A percentile compares a stretch with the other conserved stretches of the same genome.
phyloP scores from a whole-genome alignment of 2,113 vertebrate species.

The Hemichromis elongatus region DNA sequence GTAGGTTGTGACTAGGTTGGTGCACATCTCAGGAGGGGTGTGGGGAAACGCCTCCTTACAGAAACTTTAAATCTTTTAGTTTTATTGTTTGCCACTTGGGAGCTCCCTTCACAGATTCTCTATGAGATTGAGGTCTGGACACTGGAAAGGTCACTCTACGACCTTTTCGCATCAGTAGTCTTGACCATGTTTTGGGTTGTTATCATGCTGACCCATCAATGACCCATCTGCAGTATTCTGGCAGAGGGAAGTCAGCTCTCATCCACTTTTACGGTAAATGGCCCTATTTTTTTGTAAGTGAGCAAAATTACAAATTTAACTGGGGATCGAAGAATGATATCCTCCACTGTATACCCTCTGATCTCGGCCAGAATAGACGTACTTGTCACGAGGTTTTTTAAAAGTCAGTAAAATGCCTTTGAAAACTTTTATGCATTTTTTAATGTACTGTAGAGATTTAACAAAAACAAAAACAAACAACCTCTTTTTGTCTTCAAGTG shows the following conservation, averaged over 20 bases:
- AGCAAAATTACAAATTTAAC: not conserved
- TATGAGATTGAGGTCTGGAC: accelerated
- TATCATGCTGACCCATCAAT: too few relatives aligned
- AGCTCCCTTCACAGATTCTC: not conserved
- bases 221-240: too few relatives aligned
- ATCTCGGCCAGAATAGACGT: not conserved
- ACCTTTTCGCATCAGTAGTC: too few relatives aligned
- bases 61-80: not conserved
- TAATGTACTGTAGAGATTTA: not conserved
- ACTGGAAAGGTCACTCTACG: too few relatives aligned
- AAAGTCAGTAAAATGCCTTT: accelerated
- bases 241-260: too few relatives aligned
- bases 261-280: too few relatives aligned
- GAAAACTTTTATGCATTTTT: not conserved
- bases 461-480: not conserved
- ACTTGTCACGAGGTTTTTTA: accelerated
- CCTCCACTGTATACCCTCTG: not conserved
- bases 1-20: not conserved
- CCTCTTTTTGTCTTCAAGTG: not conserved
- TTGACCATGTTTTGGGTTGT: too few relatives aligned
- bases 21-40: not conserved
- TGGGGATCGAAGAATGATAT: accelerated
- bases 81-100: not conserved
- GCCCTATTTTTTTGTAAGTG: not conserved
- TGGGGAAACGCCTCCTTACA: not conserved